Evolutionary conservation across 1,140 invertebrate genomes (phyloP).

Genomic region (Saxidomus purpurata): DNA sequence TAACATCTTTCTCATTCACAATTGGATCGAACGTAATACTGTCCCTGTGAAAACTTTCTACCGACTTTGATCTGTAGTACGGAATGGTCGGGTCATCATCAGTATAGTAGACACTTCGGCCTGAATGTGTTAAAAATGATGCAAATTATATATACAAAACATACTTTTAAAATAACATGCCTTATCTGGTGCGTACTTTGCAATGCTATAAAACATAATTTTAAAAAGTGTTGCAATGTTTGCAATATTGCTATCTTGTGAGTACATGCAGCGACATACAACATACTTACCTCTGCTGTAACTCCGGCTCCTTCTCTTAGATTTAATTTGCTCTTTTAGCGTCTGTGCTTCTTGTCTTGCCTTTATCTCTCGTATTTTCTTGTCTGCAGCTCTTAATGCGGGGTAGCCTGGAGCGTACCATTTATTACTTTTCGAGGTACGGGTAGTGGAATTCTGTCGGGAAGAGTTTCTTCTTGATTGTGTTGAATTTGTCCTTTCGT

Average conservation of each 20-base stretch:
- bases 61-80: slow-evolving; percentile 25
- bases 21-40: background rate
- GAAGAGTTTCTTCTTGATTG: background rate
- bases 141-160: no score
- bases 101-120: slow-evolving; percentile 26
- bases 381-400: background rate
- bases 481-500: background rate
- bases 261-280: no score
- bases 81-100: background rate
- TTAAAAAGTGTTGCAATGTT: no score
- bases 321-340: background rate
- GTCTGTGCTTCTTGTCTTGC: background rate
- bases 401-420: slow-evolving; percentile 10
- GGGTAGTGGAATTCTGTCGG: background rate
- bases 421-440: background rate
- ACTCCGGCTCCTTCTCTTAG: slow-evolving; percentile 1
- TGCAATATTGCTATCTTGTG: no score
- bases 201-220: no score
- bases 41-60: background rate
- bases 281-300: slow-evolving; percentile 35
- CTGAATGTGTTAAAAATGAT: no score
- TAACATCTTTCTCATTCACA: slow-evolving; percentile 34
- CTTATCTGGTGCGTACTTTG: no score
- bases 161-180: no score
- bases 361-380: background rate